Base-by-base conservation (phyloP, 2,113 vertebrate genomes). In the Sciurus niger region DNA sequence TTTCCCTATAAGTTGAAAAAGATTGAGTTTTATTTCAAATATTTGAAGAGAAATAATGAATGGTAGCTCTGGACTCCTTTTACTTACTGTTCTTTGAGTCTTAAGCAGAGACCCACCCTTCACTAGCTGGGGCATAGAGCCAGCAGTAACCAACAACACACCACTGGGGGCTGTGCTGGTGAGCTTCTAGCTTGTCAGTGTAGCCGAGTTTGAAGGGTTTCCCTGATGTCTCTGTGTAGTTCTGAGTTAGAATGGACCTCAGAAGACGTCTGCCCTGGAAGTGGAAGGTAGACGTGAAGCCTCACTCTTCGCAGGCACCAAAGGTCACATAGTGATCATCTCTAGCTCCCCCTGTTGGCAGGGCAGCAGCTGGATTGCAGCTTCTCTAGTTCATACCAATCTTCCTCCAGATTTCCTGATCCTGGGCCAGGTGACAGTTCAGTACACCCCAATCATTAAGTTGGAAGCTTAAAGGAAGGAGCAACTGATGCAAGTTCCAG, bases 291-390 rank as follows among this genome's bases (percentile, higher is more conserved):
- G 40, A 65, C 55, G 7, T 11, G 68, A 48, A 34, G 1, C 13
- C 28, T 55, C 30, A 0, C 4, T 40, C 2, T 63, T 43, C 9
- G 16, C 12, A 7, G 8, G 2, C 3, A 25, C 25, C 68, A 48
- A 14, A 10, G 4, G 13, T 0, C 20, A 7, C 0, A 2, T 4
- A 24, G 10, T 40, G 8, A 28, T 63, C 9, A 1, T 43, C n/a
- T 55, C 28, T 53, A 63, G 14, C 7, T 63, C 25, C 24, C 30
- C 10, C 70, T n/a, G 17, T 13, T 65, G 60, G 13, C 30, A 30
- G 25, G 14, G 28, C 30, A 24, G 37, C 48, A 24, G 32, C 16
- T 5, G 17, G 6, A 24, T 30, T 53, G 2, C 4, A 46, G n/a
- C 32, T 63, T 40, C 32, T 30, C 8, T 9, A 20, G 32, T n/a